Base-by-base conservation (phyloP, 2,888 invertebrate genomes). In the Tricholauxania praeusta region DNA sequence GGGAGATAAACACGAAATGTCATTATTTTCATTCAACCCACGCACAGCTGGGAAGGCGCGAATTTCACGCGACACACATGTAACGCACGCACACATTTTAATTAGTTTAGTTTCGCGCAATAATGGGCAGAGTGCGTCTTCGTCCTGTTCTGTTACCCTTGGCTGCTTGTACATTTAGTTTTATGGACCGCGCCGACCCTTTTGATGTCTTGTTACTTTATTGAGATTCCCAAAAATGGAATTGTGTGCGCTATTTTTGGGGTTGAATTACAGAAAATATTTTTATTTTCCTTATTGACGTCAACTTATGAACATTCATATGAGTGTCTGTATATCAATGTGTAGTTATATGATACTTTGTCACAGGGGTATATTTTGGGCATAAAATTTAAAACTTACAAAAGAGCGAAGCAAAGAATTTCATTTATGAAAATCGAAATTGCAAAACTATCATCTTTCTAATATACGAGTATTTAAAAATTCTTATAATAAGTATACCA, bases 71-170 rank as follows among this genome's bases (percentile, higher is more conserved):
- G 65, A 51, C 67, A 72, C 55, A 55, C 68, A 72, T 51, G 59
- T 51, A 39, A 48, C 63, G 52, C 64, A 47, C 6, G n/a, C 15
- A 62, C 65, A 59, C 32, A 57, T 49, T 71, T 65, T 71, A 71
- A 71, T 71, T 71, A 71, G 71, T 71, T 71, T 65, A 71, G 71
- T 71, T 71, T 71, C 71, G 71, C 70, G 70, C 52, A 22, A 55
- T 51, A 65, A 64, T n/a, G 60, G 47, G 51, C 39, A 39, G 7
- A 39, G 55, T 15, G 65, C 59, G 57, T 57, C 55, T 17, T 64
- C 47, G 49, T 71, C 49, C 28, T 63, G 14, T 22, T 51, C n/a
- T 47, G 28, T 39, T 39, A 65, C 65, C 28, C 53, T 10, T 55
- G 49, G 51, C 32, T 32, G 32, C 14, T 15, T 28, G 4, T 15